Evolutionary conservation across 2,113 vertebrate genomes (phyloP), one percentile per base, ranked within the genome.

Genomic region (Paraplagusia blochii): DNA sequence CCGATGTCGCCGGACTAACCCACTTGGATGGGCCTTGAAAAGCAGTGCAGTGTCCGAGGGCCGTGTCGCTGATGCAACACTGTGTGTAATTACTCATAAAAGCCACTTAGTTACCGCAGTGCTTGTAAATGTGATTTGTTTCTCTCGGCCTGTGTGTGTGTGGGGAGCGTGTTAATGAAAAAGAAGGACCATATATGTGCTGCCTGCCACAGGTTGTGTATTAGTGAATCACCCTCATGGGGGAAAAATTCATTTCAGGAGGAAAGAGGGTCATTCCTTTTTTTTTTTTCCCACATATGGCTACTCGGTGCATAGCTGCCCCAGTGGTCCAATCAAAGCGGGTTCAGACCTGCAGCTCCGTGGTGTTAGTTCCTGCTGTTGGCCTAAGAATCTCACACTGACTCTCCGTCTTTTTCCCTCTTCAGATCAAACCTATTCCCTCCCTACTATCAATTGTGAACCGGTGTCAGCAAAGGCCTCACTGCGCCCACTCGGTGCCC

Each of bases 201-300:
- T 49, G 39, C 47, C 59, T 72, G 64, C 73, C 64, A 67, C 69
- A 58, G 77, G 53, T 76, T 72, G 55, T 65, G 43, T 73, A 66
- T 76, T 70, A 58, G 72, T 66, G 63, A 78, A 77, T 22, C 51
- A 56, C 58, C 36, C 71, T 81, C 84, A 54, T 57, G 76, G 63
- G 75, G 60, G 72, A 68, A 71, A 36, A 74, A 81, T 82, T 71
- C 54, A 81, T 82, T 82, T 86, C 70, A 71, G 70, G 59, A 8
- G 19, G 69, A 72, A 74, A 56, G 57, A 77, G 63, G 16, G 42
- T 46, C 70, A 65, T 63, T 82, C 39, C 58, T 78, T 64, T 39
- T 35, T 64, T 39, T 35, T 49, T 62, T 29, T 6, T 6, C 22
- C 22, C 50, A 45, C 74, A 76, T 73, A 68, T 65, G 69, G 69